A percentile compares a stretch with the other conserved stretches of the same genome.
These are phyloP conservation scores for Neolamprologus tretocephalus DNA, from an alignment of 2,113 vertebrate species.

Conservation along the genomic window DNA sequence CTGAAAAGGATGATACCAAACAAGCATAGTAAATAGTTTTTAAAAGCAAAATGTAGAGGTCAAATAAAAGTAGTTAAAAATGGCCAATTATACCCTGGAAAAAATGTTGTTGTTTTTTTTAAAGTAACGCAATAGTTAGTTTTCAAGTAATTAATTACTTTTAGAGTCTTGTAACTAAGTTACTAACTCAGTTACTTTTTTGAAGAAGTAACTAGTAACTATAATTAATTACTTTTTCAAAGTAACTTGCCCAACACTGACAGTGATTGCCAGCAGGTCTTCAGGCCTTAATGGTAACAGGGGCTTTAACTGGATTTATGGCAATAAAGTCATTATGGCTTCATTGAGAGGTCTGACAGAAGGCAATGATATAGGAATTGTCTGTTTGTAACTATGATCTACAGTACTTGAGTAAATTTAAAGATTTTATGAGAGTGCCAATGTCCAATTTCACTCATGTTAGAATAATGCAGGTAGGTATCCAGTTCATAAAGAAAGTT, in stretches of 20 bases:
- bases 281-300: neutral
- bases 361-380: neutral
- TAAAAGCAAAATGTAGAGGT: too few species aligned
- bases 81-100: too few species aligned
- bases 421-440: neutral
- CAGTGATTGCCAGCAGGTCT: neutral
- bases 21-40: too few species aligned
- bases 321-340: neutral
- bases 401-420: neutral
- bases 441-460: neutral
- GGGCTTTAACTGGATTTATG: neutral
- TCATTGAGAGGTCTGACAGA: neutral
- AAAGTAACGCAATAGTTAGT: too few species aligned
- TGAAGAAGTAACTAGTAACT: neutral
- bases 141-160: too few species aligned
- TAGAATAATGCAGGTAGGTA: neutral
- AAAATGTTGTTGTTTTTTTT: too few species aligned
- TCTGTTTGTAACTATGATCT: neutral
- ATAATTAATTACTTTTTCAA: neutral
- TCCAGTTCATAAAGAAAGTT: neutral
- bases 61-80: too few species aligned
- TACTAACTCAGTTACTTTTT: neutral
- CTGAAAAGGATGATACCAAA: too few species aligned
- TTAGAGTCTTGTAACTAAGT: too few species aligned
- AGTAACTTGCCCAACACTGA: neutral